A percentile compares a stretch with the other conserved stretches of the same genome.
phyloP scores from a whole-genome alignment of 2,113 vertebrate genomes.

The Catharus minimus region DNA sequence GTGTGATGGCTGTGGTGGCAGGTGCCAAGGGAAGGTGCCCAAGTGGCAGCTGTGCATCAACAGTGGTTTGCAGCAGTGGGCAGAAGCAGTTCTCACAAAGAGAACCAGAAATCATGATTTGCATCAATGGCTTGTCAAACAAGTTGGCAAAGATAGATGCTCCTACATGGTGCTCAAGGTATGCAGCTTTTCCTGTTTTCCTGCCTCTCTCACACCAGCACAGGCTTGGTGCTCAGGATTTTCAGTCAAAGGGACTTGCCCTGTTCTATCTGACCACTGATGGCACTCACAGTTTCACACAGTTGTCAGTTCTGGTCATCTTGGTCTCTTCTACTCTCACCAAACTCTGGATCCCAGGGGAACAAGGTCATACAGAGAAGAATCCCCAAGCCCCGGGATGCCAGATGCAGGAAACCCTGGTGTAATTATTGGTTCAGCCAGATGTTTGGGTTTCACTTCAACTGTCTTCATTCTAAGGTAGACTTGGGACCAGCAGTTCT shows the following conservation, averaged over 20 bases:
- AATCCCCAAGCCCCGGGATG: background rate
- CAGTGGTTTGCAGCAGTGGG: background rate
- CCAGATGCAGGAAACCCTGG: accelerated
- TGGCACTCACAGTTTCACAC: background rate
- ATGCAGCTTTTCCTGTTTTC: conserved; percentile 33
- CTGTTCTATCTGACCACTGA: background rate
- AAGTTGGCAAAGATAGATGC: background rate
- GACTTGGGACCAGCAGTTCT: background rate
- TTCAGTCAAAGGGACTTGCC: background rate
- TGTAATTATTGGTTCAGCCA: background rate
- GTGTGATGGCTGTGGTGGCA: accelerated
- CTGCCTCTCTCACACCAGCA: background rate
- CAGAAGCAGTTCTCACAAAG: background rate
- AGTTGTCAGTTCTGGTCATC: background rate
- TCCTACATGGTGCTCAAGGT: background rate
- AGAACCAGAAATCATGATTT: background rate
- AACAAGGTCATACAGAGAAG: background rate
- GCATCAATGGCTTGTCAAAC: background rate
- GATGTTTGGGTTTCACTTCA: background rate
- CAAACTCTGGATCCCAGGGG: background rate
- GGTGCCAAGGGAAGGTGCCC: background rate
- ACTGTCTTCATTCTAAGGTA: background rate
- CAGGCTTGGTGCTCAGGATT: background rate
- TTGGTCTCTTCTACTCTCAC: background rate
- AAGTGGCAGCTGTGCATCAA: accelerated